A percentile compares a stretch with the other conserved stretches of the same genome.
Evolutionary conservation across 2,797 vertebrate species (phyloP).

Genomic region (Hippocampus kuda): DNA sequence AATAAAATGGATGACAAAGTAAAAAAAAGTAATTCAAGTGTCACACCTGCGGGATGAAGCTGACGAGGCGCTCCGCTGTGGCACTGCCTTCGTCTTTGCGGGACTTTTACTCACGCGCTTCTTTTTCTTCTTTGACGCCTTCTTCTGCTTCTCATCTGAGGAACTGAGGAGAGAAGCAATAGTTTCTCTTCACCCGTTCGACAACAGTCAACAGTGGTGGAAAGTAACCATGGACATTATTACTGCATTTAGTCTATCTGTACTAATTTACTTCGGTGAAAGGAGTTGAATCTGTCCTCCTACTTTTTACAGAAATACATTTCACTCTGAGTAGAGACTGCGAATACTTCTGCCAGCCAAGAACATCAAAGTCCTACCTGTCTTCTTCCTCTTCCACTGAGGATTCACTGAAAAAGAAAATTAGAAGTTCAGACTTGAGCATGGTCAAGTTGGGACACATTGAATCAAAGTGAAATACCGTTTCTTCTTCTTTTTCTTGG

Average conservation of each 20-base stretch:
- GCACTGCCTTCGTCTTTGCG: slow-evolving; percentile 40
- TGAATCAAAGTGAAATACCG: slow-evolving; percentile 30
- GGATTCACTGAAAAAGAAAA: slow-evolving; percentile 48
- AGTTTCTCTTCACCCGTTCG: background rate
- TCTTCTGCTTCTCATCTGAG: slow-evolving; percentile 67
- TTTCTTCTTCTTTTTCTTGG: slow-evolving; percentile 70
- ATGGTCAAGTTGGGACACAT: accelerated
- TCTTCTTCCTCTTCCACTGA: slow-evolving; percentile 52
- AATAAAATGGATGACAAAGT: background rate
- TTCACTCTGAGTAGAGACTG: background rate
- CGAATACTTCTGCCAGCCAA: background rate
- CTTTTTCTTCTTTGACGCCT: slow-evolving; percentile 69
- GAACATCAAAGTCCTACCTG: slow-evolving; percentile 44
- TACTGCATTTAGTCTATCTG: too few species aligned
- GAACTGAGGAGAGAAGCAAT: slow-evolving; percentile 51
- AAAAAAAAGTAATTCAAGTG: background rate
- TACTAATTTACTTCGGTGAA: too few species aligned
- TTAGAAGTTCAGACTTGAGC: background rate
- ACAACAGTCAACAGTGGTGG: background rate
- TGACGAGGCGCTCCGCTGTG: slow-evolving; percentile 50
- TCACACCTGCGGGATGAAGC: slow-evolving; percentile 57
- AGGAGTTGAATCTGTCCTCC: too few species aligned
- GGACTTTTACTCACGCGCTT: slow-evolving; percentile 51
- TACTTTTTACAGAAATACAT: too few species aligned
- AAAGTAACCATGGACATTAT: background rate